phyloP scores from a whole-genome alignment of 2,797 vertebrate genomes.

The Sciurus carolinensis region DNA sequence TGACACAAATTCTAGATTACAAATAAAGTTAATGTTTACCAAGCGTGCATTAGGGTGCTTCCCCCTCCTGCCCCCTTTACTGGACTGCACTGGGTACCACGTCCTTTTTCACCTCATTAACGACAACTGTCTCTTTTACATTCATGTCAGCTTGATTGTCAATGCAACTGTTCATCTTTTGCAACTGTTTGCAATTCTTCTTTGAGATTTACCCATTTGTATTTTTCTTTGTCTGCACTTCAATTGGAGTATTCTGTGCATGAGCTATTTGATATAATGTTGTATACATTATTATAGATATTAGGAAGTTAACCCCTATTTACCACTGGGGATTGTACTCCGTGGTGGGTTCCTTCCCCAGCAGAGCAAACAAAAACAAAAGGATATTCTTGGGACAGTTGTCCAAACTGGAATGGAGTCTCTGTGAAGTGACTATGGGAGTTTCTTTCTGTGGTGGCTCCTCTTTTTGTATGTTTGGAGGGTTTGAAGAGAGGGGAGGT shows the following conservation, averaged over 20 bases:
- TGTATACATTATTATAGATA: neutral
- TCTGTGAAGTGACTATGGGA: neutral
- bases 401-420: neutral
- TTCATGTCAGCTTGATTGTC: neutral
- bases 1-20: neutral
- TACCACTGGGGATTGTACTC: neutral
- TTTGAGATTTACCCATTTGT: slow-evolving; percentile 27
- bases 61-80: fast-evolving
- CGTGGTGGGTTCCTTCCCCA: too few relatives aligned
- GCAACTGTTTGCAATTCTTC: neutral
- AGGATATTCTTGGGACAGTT: neutral
- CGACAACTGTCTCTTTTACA: neutral
- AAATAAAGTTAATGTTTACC: neutral
- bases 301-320: neutral
- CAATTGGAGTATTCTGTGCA: neutral
- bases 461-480: neutral
- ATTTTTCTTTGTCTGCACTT: neutral
- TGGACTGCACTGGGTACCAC: neutral
- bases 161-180: neutral
- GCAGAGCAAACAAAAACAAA: too few relatives aligned
- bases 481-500: neutral
- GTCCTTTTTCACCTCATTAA: neutral
- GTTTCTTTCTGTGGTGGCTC: neutral
- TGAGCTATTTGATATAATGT: neutral
- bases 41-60: neutral